Conservation (phyloP, 2,113 vertebrate species). For the Sceloporus tristichus region DNA sequence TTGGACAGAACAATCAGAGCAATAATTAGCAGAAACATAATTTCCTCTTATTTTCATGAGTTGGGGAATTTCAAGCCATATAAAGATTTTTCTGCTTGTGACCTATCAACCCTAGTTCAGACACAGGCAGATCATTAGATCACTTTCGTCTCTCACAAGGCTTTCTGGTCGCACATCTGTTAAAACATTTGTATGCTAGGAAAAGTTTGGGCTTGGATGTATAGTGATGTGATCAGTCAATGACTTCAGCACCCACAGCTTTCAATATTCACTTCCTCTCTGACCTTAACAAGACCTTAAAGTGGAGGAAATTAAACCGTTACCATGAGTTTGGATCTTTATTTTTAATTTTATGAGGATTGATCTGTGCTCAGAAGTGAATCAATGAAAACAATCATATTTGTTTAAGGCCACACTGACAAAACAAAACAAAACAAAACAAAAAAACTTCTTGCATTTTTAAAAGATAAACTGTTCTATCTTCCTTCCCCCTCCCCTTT, state of each 20-base stretch:
- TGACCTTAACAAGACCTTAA: neutral
- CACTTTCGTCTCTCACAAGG: neutral
- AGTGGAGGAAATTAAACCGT: neutral
- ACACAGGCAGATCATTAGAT: neutral
- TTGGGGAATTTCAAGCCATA: neutral
- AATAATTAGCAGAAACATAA: neutral
- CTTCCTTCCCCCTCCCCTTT: slow-evolving; percentile 13
- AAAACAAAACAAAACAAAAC: neutral
- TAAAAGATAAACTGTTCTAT: neutral
- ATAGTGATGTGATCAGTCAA: neutral
- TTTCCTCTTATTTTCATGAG: neutral
- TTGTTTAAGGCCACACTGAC: neutral
- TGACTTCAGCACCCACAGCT: neutral
- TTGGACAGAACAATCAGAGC: neutral
- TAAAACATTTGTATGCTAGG: neutral
- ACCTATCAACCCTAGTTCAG: neutral
- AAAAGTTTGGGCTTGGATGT: neutral
- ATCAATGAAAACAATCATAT: slow-evolving; percentile 19
- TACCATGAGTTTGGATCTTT: neutral
- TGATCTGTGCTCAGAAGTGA: neutral
- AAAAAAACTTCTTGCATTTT: neutral
- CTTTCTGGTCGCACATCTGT: neutral
- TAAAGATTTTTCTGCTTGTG: neutral
- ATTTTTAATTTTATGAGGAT: neutral
- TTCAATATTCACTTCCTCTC: neutral